phyloP scores from a whole-genome alignment of 1,140 invertebrate genomes.

The Pseudomyrmex sp. region DNA sequence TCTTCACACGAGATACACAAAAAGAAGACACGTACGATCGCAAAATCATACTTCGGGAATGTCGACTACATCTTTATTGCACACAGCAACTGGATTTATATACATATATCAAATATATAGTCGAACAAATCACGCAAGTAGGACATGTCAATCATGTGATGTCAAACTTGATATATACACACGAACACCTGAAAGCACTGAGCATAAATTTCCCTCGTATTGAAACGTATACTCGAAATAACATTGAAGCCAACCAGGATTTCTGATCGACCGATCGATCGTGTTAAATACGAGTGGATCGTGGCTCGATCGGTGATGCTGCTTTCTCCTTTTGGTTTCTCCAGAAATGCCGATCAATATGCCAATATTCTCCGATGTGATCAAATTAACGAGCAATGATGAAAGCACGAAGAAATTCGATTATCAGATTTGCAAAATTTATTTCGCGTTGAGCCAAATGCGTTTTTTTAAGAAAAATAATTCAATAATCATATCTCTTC shows the following conservation, averaged over 20 bases:
- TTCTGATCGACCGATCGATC: slow-evolving; percentile 58
- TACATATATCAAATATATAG: slow-evolving; percentile 9
- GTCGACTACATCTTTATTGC: neutral
- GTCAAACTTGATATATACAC: slow-evolving; percentile 59
- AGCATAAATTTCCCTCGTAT: slow-evolving; percentile 60
- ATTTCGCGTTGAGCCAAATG: neutral
- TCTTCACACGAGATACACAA: neutral
- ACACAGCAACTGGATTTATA: neutral
- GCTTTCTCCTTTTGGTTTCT: slow-evolving; percentile 53
- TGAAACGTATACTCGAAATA: slow-evolving; percentile 65
- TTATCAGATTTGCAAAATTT: slow-evolving; percentile 8
- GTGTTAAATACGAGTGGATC: slow-evolving; percentile 60
- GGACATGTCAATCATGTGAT: slow-evolving; percentile 77
- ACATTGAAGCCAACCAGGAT: slow-evolving; percentile 49
- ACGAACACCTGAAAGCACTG: slow-evolving; percentile 32
- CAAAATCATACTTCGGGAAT: slow-evolving; percentile 29
- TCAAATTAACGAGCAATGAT: slow-evolving; percentile 43
- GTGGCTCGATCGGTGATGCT: slow-evolving; percentile 57
- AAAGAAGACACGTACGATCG: slow-evolving; percentile 9
- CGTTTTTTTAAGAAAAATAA: too few species aligned
- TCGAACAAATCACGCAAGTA: slow-evolving; percentile 77
- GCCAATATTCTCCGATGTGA: neutral
- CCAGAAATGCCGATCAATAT: slow-evolving; percentile 12
- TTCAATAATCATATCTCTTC: too few species aligned
- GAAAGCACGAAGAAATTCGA: slow-evolving; percentile 13